phyloP scores from a whole-genome alignment of 1,140 invertebrate genomes.

The Drosophila biarmipes region DNA sequence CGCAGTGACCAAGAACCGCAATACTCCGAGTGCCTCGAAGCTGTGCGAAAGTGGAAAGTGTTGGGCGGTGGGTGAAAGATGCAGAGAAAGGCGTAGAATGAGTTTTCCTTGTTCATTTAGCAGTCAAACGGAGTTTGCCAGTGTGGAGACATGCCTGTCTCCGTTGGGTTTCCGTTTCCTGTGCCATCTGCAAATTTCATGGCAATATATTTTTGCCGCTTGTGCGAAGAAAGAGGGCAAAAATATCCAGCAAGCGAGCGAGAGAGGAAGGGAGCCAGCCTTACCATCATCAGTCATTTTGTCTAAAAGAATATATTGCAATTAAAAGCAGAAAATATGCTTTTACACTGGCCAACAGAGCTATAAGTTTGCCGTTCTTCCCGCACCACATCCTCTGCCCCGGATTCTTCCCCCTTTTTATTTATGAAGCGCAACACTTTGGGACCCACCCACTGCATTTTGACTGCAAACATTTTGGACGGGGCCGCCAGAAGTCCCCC shows the following conservation, averaged over 20 bases:
- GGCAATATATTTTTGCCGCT: slow-evolving; percentile 76
- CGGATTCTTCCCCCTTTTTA: slow-evolving; percentile 33
- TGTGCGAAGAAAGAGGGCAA: slow-evolving; percentile 24
- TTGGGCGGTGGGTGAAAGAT: background rate
- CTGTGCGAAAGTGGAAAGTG: slow-evolving; percentile 15
- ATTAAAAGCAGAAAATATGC: slow-evolving; percentile 83
- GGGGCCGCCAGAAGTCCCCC: background rate
- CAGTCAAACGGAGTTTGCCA: slow-evolving; percentile 71
- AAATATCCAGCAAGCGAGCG: slow-evolving; percentile 4
- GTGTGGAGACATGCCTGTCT: slow-evolving; percentile 65
- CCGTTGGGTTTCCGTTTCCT: slow-evolving; percentile 77
- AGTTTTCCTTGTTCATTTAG: slow-evolving; percentile 77
- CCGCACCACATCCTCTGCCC: slow-evolving; percentile 10
- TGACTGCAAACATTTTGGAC: slow-evolving; percentile 42
- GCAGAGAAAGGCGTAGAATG: slow-evolving; percentile 36
- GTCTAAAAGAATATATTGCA: slow-evolving; percentile 83
- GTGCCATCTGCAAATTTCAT: slow-evolving; percentile 72
- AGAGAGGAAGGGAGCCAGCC: slow-evolving; percentile 14
- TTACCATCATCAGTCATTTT: slow-evolving; percentile 80
- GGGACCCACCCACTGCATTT: slow-evolving; percentile 64
- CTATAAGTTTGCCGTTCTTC: slow-evolving; percentile 47
- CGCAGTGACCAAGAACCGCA: slow-evolving; percentile 55
- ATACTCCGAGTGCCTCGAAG: slow-evolving; percentile 33
- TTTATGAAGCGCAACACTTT: slow-evolving; percentile 78
- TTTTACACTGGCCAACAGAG: slow-evolving; percentile 66